Base-by-base conservation (phyloP, 2,888 invertebrate genomes). In the Buathra laborator region DNA sequence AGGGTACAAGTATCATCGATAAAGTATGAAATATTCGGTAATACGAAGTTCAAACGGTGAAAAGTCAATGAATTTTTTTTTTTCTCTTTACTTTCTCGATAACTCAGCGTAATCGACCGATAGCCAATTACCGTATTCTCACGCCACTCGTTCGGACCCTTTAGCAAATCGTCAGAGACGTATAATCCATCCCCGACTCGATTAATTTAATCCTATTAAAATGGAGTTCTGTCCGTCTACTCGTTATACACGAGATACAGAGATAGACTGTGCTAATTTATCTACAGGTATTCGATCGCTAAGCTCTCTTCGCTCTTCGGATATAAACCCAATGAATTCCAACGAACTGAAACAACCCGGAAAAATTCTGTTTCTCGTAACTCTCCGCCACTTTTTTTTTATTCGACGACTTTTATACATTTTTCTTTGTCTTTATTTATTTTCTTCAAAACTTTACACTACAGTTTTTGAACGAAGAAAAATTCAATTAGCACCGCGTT, bases 401-500 rank as follows among this genome's bases (percentile, higher is more conserved):
- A 14, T 53, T 48, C 48, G 10, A 12, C 12, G 48, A 10, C 14
- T 12, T 37, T 37, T 7, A 37, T 37, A 6, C 5, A 37, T 0
- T 37, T 37, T 37, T 37, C 37, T 53, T 1, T n/a, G 4, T 53
- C 5, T 53, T 53, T 16, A 53, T 53, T 16, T n/a, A 19, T 4
- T 53, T 14, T 5, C 9, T 48, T 5, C 16, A 16, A 2, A 51
- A 3, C 56, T 56, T 29, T 19, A 24, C 14, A 46, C 14, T 14
- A 19, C 24, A 46, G 67, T 9, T 19, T 46, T 67, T 67, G 12
- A 24, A 46, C 24, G 5, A n/a, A 70, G 64, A 12, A 32, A 14
- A 84, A 80, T 80, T 80, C 80, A 71, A 70, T 62, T 70, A 76
- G 16, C 7, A 9, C 3, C 53, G n/a, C 16, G 37, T 64, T 37